Evolutionary conservation across 2,888 invertebrate genomes (phyloP).

Genomic region (Caradrina kadenii): DNA sequence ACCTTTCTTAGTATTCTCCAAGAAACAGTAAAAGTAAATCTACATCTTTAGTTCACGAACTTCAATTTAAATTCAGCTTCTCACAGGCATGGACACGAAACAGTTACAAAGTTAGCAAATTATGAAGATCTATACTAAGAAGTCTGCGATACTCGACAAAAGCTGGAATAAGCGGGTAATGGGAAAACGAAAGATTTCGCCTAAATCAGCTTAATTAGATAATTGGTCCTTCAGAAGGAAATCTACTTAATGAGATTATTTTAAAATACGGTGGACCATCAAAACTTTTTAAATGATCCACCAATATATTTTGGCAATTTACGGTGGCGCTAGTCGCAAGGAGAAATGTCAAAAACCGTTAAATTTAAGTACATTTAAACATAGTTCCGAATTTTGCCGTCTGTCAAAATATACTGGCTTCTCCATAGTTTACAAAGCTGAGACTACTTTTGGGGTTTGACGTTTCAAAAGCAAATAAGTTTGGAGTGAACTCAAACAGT

Average conservation of each 20-base stretch:
- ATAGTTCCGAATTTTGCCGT: constrained; percentile 20
- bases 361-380: constrained; percentile 11
- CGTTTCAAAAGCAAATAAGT: constrained; percentile 57
- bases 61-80: constrained; percentile 52
- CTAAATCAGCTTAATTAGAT: constrained; percentile 54
- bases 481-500: constrained; percentile 54
- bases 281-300: constrained; percentile 30
- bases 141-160: constrained; percentile 33
- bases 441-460: constrained; percentile 43
- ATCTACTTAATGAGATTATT: constrained; percentile 44
- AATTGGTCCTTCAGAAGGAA: constrained; percentile 44
- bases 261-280: constrained; percentile 38
- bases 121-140: constrained; percentile 46
- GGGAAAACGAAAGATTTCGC: constrained; percentile 44
- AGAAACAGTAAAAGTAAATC: constrained; percentile 43
- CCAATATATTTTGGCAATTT: constrained; percentile 2
- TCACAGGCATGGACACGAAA: constrained; percentile 24
- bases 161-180: constrained; percentile 44
- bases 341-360: constrained; percentile 5
- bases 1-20: constrained; percentile 17
- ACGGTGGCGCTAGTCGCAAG: constrained; percentile 5
- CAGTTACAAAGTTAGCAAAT: constrained; percentile 56
- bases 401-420: constrained; percentile 4
- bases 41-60: constrained; percentile 31
- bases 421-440: constrained; percentile 23